A percentile compares a stretch with the other conserved stretches of the same genome.
Evolutionary conservation across 2,113 vertebrate genomes (phyloP).

Genomic region (Mobula birostris): DNA sequence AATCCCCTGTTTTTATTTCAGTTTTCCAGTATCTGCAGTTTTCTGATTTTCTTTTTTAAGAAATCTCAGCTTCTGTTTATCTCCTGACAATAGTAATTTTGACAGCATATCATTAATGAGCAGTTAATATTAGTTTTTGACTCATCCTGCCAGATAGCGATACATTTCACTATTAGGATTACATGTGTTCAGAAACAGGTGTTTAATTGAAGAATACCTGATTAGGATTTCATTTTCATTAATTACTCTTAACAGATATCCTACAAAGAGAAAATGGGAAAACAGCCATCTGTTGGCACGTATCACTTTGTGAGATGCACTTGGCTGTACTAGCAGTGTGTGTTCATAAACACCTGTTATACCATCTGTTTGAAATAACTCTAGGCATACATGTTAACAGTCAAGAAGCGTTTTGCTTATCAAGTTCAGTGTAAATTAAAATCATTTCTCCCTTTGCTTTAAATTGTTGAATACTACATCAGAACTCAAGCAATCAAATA

Average conservation of each 20-base stretch:
- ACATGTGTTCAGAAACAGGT: conserved; percentile 4
- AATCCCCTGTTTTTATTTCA: no score
- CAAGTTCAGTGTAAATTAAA: neutral
- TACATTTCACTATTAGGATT: neutral
- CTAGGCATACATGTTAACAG: neutral
- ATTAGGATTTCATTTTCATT: neutral
- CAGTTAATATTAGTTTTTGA: neutral
- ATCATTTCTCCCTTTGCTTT: neutral
- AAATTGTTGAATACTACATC: neutral
- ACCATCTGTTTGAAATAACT: conserved; percentile 14
- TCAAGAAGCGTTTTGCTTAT: neutral
- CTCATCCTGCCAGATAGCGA: neutral
- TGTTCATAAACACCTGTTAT: conserved; percentile 14
- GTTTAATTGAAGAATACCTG: neutral
- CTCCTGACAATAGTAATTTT: neutral
- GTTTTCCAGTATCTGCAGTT: neutral
- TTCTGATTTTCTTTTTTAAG: neutral
- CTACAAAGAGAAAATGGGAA: conserved; percentile 8
- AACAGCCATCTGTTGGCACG: neutral
- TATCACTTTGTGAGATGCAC: neutral
- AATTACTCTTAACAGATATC: conserved; percentile 31
- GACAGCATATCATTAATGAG: neutral
- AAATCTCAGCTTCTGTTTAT: neutral
- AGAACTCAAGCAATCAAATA: neutral
- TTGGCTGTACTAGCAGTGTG: neutral